These are phyloP conservation scores for Neolamprologus cancellatus DNA, from an alignment of 2,113 vertebrate genomes.

Conservation along the genomic window DNA sequence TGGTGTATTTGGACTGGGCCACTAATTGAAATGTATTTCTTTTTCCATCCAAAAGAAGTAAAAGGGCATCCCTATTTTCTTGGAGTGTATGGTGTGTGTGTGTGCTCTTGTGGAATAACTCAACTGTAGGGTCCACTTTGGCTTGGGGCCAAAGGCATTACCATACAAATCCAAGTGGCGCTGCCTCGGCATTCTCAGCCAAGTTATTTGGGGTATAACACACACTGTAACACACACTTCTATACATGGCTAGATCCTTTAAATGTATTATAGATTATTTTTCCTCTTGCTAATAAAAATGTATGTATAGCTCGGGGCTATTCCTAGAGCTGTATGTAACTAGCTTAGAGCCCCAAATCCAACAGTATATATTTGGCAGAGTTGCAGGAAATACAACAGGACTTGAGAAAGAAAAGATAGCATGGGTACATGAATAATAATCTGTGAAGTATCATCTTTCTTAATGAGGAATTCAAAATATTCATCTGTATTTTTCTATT, in stretches of 20 bases:
- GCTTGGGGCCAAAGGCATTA: constrained; percentile 47
- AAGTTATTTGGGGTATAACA: constrained; percentile 22
- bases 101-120: constrained; percentile 25
- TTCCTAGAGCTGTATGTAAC: constrained; percentile 8
- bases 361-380: background rate
- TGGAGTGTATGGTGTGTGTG: constrained; percentile 10
- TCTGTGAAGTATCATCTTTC: background rate
- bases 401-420: background rate
- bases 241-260: background rate
- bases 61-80: constrained; percentile 61
- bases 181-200: constrained; percentile 10
- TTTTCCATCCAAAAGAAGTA: constrained; percentile 67
- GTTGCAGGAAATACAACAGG: background rate
- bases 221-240: constrained; percentile 4
- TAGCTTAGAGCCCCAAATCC: background rate
- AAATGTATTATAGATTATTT: constrained; percentile 23
- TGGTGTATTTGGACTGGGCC: constrained; percentile 56
- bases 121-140: constrained; percentile 33
- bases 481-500: rapidly evolving
- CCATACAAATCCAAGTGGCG: constrained; percentile 49
- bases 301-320: constrained; percentile 3
- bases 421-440: background rate
- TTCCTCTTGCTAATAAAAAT: constrained; percentile 15
- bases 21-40: constrained; percentile 73
- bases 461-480: background rate